Evolutionary conservation across 2,888 invertebrate species (phyloP).

Genomic region (Eristalis tenax): DNA sequence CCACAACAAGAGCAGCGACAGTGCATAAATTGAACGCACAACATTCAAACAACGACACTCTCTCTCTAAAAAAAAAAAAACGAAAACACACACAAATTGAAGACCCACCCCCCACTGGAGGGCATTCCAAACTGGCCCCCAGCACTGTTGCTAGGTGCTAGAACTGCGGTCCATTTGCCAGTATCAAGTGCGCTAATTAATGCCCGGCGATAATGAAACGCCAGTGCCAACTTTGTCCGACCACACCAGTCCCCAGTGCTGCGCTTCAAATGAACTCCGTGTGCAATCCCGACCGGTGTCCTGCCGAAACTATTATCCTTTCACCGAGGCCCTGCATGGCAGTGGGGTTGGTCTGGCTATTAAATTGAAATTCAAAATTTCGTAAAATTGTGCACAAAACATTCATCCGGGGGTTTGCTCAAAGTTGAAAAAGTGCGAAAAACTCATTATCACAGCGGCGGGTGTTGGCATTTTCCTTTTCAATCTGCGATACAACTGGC

Average conservation of each 20-base stretch:
- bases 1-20: not conserved
- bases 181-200: conserved; percentile 63
- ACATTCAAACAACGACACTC: conserved; percentile 18
- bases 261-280: conserved; percentile 34
- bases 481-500: not conserved
- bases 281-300: conserved; percentile 17
- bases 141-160: conserved; percentile 34
- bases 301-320: conserved; percentile 38
- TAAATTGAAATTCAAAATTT: conserved; percentile 60
- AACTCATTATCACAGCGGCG: conserved; percentile 44
- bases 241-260: not conserved
- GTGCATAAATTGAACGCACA: not conserved
- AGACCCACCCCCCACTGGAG: conserved; percentile 9
- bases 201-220: conserved; percentile 56
- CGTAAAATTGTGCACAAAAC: conserved; percentile 34
- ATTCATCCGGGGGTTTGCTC: not conserved
- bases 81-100: conserved; percentile 22
- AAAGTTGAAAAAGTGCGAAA: conserved; percentile 30
- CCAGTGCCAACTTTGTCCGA: conserved; percentile 23
- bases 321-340: not conserved
- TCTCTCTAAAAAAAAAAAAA: not conserved
- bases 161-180: conserved; percentile 56
- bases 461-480: conserved; percentile 5
- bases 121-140: not conserved
- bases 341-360: conserved; percentile 8